Conservation (phyloP, 1,140 invertebrate species). For the Diorhabda elongata region DNA sequence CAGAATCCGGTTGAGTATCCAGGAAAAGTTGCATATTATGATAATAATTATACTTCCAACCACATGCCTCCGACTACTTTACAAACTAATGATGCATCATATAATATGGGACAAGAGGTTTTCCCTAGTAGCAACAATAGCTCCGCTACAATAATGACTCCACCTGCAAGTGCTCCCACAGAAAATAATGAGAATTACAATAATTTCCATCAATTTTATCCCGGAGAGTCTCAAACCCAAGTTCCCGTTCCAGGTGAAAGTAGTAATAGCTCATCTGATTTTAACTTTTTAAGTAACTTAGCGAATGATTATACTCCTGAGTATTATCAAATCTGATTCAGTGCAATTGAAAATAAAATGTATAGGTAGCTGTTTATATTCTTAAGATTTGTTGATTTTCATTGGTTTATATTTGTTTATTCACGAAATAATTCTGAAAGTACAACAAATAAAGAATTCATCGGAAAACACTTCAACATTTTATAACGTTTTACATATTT, state of each 20-base stretch:
- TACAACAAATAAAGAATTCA: too few species aligned
- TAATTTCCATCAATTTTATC: conserved; percentile 67
- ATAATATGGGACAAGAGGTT: conserved; percentile 41
- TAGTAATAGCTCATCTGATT: conserved; percentile 85
- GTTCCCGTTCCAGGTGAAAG: conserved; percentile 62
- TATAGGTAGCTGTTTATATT: conserved; percentile 27
- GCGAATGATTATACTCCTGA: conserved; percentile 88
- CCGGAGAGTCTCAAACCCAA: conserved; percentile 52
- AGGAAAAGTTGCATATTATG: conserved; percentile 39
- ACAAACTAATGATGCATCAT: conserved; percentile 42
- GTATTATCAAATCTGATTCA: conserved; percentile 76
- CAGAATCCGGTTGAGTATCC: conserved; percentile 36
- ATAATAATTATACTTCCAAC: conserved; percentile 38
- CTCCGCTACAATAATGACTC: conserved; percentile 50
- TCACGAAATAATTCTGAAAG: not conserved
- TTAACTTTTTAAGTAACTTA: conserved; percentile 85
- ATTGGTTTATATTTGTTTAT: conserved; percentile 10
- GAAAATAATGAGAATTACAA: conserved; percentile 60
- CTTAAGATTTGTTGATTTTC: conserved; percentile 23
- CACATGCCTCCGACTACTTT: conserved; percentile 32
- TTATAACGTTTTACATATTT: too few species aligned
- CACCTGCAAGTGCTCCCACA: conserved; percentile 54
- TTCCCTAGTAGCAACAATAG: conserved; percentile 34
- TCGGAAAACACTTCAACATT: too few species aligned
- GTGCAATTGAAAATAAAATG: conserved; percentile 35